Conservation (phyloP, 2,888 invertebrate species). For the Noctua pronuba region DNA sequence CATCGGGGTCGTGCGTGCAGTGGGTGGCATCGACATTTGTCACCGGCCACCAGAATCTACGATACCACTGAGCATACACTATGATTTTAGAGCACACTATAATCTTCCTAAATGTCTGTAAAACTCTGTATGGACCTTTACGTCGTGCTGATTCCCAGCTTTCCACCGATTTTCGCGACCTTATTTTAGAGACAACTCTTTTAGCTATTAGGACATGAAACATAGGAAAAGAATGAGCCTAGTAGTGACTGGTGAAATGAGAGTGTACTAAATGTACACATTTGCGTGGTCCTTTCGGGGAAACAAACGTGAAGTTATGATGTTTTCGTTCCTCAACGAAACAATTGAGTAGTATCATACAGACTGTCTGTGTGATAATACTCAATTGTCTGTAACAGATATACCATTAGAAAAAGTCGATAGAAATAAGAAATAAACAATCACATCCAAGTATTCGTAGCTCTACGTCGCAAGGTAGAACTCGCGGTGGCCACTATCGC, state of each 20-base stretch:
- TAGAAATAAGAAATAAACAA: constrained; percentile 9
- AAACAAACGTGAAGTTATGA: not conserved
- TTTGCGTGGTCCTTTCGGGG: not conserved
- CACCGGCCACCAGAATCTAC: constrained; percentile 75
- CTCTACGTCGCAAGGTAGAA: constrained; percentile 63
- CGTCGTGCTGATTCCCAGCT: not conserved
- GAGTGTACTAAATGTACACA: not conserved
- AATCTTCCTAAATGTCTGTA: not conserved
- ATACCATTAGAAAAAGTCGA: not conserved
- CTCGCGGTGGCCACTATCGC: constrained; percentile 84
- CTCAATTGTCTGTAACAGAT: too few relatives aligned
- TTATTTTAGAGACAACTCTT: not conserved
- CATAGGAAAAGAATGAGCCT: not conserved
- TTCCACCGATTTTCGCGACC: not conserved
- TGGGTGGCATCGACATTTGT: constrained; percentile 89
- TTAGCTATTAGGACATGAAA: not conserved
- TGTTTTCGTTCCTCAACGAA: not conserved
- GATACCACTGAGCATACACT: constrained; percentile 44
- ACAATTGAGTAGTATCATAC: not conserved
- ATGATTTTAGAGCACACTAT: constrained; percentile 15
- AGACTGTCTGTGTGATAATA: too few relatives aligned
- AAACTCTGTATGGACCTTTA: not conserved
- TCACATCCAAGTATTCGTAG: constrained; percentile 74
- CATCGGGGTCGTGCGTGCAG: constrained; percentile 80
- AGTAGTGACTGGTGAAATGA: not conserved